Evolutionary conservation across 2,888 invertebrate genomes (phyloP), one percentile per base, ranked within the genome.

Genomic region (Lasioglossum lativentre): DNA sequence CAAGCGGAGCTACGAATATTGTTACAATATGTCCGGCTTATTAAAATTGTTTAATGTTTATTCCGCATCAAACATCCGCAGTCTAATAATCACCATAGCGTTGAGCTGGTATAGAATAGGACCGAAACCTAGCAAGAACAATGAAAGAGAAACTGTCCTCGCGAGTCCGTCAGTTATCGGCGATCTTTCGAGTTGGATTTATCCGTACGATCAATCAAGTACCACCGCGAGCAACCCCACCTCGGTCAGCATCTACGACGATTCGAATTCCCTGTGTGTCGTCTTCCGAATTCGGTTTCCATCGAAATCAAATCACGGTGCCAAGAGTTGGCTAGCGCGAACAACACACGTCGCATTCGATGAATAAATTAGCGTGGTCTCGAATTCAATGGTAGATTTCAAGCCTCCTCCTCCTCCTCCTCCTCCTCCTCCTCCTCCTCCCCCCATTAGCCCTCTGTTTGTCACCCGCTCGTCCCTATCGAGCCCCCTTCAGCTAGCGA

Each of bases 361-460:
- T 71, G 78, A 78, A 80, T 78, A 75, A 86, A 80, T 86, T 78
- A 85, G 30, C 66, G 27, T 27, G 68, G 34, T 63, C 85, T 40
- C 74, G 70, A 40, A 72, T 75, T 52, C 73, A 47, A 47, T 75
- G 75, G 10, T 16, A 27, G 23, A 42, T 23, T 66, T 1, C 19
- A 16, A 66, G 38, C 47, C 23, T 68, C 63, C 38, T 75, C 72
- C 45, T 12, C 34, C 34, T 19, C 3, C 34, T 12, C 12, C 34
- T 45, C 71, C 19, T 16, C 27, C 23, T 68, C 63, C 38, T 12
- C 12, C 34, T 45, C 71, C 19, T 16, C 27, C 68, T 19, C 1
- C 14, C 2, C 10, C 5, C 34, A 30, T 30, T 42, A 45, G 63
- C 19, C 56, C 42, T 6, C 16, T 14, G 40, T 70, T 38, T 42